A percentile compares a stretch with the other conserved stretches of the same genome.
phyloP scores from a whole-genome alignment of 2,888 invertebrate species.

The Conops quadrifasciatus region DNA sequence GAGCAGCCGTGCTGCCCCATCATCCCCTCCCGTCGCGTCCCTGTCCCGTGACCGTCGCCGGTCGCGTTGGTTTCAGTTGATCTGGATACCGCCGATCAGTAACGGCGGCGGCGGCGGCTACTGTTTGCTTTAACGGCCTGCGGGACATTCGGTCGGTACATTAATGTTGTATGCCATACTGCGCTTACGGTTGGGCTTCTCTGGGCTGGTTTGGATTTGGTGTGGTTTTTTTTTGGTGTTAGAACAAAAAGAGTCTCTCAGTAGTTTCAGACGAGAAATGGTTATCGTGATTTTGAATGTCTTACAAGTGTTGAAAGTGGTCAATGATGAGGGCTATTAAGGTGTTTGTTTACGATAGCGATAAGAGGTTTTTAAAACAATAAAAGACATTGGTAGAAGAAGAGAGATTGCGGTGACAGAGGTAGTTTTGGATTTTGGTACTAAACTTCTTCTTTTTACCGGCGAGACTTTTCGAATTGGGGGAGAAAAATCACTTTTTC shows the following conservation, averaged over 20 bases:
- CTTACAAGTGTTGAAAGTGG: too few species aligned
- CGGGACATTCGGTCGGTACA: slow-evolving; percentile 43
- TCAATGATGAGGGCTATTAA: too few species aligned
- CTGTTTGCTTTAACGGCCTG: slow-evolving; percentile 41
- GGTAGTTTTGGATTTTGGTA: too few species aligned
- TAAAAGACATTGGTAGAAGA: too few species aligned
- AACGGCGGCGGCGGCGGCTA: slow-evolving; percentile 18
- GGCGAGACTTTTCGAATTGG: too few species aligned
- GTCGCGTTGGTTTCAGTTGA: slow-evolving; percentile 5
- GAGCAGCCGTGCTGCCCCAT: neutral
- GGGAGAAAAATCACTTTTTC: neutral
- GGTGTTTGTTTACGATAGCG: too few species aligned
- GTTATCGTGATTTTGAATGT: slow-evolving; percentile 43
- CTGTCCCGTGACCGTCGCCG: neutral
- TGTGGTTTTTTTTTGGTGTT: neutral
- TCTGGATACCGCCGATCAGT: slow-evolving; percentile 19
- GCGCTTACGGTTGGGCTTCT: slow-evolving; percentile 27
- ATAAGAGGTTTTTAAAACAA: too few species aligned
- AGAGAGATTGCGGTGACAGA: too few species aligned
- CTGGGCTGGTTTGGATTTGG: slow-evolving; percentile 30
- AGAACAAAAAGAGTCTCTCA: neutral
- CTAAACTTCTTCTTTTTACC: too few species aligned
- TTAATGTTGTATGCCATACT: slow-evolving; percentile 38
- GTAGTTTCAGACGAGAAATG: neutral
- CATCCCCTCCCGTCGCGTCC: neutral